These are phyloP conservation scores for Acromyrmex heyeri DNA, from an alignment of 1,140 invertebrate species.

Conservation along the genomic window DNA sequence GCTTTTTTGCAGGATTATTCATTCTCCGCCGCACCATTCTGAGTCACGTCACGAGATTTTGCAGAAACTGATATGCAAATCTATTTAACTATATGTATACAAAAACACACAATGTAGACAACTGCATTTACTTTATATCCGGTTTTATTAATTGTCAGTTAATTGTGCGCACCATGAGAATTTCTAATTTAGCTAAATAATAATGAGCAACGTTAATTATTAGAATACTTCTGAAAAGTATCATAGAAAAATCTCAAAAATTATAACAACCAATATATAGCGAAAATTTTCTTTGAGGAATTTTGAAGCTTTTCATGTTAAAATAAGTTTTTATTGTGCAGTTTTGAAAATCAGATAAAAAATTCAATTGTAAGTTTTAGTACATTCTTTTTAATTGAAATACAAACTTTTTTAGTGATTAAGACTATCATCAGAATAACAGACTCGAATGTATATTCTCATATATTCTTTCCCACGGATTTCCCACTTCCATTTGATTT, in stretches of 20 bases:
- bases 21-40: background rate
- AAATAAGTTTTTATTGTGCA: background rate
- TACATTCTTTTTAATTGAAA: constrained; percentile 1
- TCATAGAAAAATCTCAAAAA: background rate
- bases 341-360: background rate
- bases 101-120: constrained; percentile 19
- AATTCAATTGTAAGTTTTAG: constrained; percentile 14
- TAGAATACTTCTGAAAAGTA: constrained; percentile 22
- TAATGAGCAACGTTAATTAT: background rate
- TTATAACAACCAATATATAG: background rate
- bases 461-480: constrained; percentile 15
- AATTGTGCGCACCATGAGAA: constrained; percentile 32
- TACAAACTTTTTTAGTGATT: background rate
- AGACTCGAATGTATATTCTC: background rate
- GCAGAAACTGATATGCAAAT: constrained; percentile 51
- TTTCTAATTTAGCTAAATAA: constrained; percentile 14
- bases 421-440: background rate
- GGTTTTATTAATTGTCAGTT: background rate
- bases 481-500: constrained; percentile 8
- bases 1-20: background rate
- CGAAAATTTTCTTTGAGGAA: background rate
- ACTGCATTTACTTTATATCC: background rate
- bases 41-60: constrained; percentile 5
- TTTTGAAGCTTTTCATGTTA: background rate
- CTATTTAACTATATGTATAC: background rate